Conservation (phyloP, 2,797 vertebrate genomes). For the Etheostoma perlongum region DNA sequence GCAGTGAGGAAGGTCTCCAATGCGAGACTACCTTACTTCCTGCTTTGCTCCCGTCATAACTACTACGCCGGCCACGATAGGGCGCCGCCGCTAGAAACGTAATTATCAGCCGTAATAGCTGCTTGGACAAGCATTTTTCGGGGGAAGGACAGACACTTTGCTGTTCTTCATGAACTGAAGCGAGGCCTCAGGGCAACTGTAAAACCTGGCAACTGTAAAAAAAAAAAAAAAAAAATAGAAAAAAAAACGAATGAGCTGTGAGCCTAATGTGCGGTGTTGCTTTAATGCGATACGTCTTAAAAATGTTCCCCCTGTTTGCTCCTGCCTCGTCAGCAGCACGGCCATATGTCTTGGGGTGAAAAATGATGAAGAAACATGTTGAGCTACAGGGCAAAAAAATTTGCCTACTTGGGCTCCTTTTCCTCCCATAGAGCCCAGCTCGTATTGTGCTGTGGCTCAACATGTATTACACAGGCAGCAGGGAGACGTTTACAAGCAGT, state of each 20-base stretch:
- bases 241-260: constrained; percentile 25
- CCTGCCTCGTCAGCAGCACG: constrained; percentile 72
- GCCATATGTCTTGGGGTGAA: constrained; percentile 65
- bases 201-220: constrained; percentile 73
- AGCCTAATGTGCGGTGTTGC: constrained; percentile 52
- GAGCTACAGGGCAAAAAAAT: constrained; percentile 48
- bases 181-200: constrained; percentile 43
- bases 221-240: too few species aligned
- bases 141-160: background rate
- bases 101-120: too few species aligned
- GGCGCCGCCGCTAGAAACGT: too few species aligned
- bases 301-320: constrained; percentile 62
- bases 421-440: constrained; percentile 1
- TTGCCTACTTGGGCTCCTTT: constrained; percentile 57
- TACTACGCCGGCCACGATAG: too few species aligned
- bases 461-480: background rate
- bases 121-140: too few species aligned
- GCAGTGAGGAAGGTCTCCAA: too few species aligned
- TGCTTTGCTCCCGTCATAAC: too few species aligned
- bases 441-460: constrained; percentile 33
- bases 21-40: too few species aligned
- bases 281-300: constrained; percentile 72
- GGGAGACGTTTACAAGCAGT: constrained; percentile 35
- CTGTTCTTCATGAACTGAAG: background rate
- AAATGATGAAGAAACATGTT: constrained; percentile 61